phyloP scores from a whole-genome alignment of 2,888 invertebrate species.

The Apotomis betuletana region DNA sequence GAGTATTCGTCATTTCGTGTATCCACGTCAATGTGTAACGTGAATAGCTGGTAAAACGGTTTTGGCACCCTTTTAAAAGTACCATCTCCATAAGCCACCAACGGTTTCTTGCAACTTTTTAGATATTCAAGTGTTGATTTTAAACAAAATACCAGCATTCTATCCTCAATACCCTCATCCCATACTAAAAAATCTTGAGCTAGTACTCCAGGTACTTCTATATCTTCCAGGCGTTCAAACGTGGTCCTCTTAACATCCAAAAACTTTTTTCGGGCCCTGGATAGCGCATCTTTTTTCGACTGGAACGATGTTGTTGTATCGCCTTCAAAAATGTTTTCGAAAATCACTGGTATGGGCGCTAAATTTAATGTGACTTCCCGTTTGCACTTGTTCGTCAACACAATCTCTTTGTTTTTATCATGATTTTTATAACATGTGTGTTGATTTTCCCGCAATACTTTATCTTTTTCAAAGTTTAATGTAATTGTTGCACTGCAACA shows the following conservation, averaged over 20 bases:
- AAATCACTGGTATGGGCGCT: conserved; percentile 13
- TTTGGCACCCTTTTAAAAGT: conserved; percentile 19
- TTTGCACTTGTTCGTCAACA: conserved; percentile 11
- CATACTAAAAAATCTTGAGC: conserved; percentile 22
- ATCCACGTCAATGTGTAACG: conserved; percentile 11
- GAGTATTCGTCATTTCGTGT: conserved; percentile 7
- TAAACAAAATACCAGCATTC: conserved; percentile 17
- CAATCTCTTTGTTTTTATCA: conserved; percentile 8
- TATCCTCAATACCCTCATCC: conserved; percentile 23
- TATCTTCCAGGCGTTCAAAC: conserved; percentile 13
- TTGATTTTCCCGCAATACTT: conserved; percentile 10
- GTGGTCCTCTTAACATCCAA: conserved; percentile 13
- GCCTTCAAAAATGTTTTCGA: conserved; percentile 11
- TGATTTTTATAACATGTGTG: conserved; percentile 13
- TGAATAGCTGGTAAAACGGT: conserved; percentile 19
- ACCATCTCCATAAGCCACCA: conserved; percentile 23
- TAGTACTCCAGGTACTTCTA: conserved; percentile 18
- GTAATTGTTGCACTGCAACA: no score
- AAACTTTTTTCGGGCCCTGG: conserved; percentile 10
- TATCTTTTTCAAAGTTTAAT: no score
- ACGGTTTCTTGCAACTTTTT: conserved; percentile 19
- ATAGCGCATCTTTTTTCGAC: conserved; percentile 8
- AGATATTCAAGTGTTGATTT: conserved; percentile 20
- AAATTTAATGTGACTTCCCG: conserved; percentile 5
- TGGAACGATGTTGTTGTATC: conserved; percentile 2